Conservation (phyloP, 1,140 invertebrate species). For the Magallana angulata region DNA sequence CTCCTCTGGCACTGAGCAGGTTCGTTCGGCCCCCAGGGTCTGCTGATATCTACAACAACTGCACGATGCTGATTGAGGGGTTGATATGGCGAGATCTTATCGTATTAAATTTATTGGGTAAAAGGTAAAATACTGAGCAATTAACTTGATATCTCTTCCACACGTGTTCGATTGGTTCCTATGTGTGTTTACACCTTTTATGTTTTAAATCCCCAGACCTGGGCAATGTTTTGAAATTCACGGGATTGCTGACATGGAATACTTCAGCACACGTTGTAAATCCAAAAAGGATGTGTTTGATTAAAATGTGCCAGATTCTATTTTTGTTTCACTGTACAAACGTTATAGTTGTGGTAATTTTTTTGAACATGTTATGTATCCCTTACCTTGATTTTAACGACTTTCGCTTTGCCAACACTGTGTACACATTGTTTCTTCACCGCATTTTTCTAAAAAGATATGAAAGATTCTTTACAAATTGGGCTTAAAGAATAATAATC, state of each 20-base stretch:
- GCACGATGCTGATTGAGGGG: conserved; percentile 21
- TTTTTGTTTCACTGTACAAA: neutral
- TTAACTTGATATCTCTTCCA: neutral
- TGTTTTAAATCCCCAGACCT: neutral
- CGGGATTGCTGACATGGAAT: neutral
- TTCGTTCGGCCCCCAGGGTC: neutral
- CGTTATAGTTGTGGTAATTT: neutral
- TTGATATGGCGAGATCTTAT: conserved; percentile 23
- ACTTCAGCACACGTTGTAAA: neutral
- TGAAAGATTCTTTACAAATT: neutral
- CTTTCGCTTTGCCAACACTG: conserved; percentile 56
- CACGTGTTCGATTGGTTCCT: neutral
- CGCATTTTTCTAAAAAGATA: conserved; percentile 54
- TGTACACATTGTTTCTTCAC: conserved; percentile 61
- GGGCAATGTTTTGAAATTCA: neutral
- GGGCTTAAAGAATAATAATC: neutral
- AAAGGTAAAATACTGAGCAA: conserved; percentile 30
- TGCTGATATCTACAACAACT: conserved; percentile 23
- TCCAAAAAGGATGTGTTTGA: neutral
- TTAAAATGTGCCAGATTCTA: neutral
- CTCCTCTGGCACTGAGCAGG: neutral
- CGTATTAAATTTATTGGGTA: conserved; percentile 32
- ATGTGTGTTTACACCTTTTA: neutral
- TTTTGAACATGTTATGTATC: neutral
- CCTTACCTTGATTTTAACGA: conserved; percentile 61